Percentiles rank a stretch among this genome's conserved stretches.
Evolutionary conservation across 2,888 invertebrate genomes (phyloP).

Genomic region (Ophion obscuratus): DNA sequence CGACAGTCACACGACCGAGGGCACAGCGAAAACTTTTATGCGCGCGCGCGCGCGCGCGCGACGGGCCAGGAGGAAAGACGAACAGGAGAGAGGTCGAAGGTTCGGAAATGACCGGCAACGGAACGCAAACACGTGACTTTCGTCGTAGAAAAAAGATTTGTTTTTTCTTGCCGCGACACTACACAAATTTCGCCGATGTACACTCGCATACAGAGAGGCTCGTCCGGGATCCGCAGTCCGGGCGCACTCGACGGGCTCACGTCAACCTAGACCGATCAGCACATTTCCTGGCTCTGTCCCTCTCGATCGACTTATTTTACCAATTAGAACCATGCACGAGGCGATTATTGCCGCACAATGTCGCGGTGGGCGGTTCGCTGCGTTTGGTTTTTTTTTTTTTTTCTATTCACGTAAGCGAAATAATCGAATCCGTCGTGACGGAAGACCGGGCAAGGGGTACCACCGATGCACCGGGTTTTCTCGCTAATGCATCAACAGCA

Average conservation of each 20-base stretch:
- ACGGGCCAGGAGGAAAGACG: background rate
- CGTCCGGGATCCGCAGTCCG: too few relatives aligned
- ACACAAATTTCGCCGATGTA: slow-evolving; percentile 3
- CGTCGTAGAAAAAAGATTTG: slow-evolving; percentile 65
- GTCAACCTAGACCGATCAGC: too few relatives aligned
- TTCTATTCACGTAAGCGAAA: slow-evolving; percentile 31
- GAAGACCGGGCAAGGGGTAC: slow-evolving; percentile 28
- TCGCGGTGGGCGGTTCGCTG: background rate
- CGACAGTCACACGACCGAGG: background rate
- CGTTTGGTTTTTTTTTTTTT: slow-evolving; percentile 17
- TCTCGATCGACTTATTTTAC: too few relatives aligned
- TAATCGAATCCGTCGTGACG: slow-evolving; percentile 50
- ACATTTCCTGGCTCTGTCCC: too few relatives aligned
- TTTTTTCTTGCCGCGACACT: slow-evolving; percentile 1
- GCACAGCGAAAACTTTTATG: background rate
- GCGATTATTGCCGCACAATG: background rate
- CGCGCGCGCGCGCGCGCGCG: background rate
- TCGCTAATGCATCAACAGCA: slow-evolving; percentile 47
- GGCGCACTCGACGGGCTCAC: too few relatives aligned
- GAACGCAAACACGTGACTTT: slow-evolving; percentile 60
- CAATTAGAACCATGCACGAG: too few relatives aligned
- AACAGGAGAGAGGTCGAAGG: background rate
- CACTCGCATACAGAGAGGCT: background rate
- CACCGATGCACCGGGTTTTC: slow-evolving; percentile 57
- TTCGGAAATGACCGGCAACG: background rate